Percentiles rank a stretch among this genome's conserved stretches.
Conservation (phyloP, 2,113 vertebrate genomes). For the Centropus bengalensis region DNA sequence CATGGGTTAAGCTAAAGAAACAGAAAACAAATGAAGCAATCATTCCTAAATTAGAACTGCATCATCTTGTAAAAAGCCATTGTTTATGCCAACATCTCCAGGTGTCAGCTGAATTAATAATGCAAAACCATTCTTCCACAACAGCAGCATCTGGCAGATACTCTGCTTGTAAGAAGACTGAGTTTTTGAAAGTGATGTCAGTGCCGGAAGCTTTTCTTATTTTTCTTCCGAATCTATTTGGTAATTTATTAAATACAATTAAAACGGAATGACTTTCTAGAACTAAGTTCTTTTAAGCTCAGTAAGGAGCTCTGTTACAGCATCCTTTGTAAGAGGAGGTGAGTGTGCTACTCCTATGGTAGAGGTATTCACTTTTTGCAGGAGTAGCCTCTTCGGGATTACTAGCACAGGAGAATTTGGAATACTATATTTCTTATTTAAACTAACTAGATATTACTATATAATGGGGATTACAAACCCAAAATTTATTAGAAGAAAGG, state of each 20-base stretch:
- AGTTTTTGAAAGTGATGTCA: slow-evolving; percentile 70
- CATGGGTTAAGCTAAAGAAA: slow-evolving; percentile 73
- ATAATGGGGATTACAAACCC: background rate
- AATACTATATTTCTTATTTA: background rate
- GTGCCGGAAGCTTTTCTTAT: slow-evolving; percentile 58
- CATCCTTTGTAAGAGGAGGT: background rate
- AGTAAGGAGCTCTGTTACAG: background rate
- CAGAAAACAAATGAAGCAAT: slow-evolving; percentile 78
- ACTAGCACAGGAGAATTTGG: background rate
- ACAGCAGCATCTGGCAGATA: slow-evolving; percentile 79
- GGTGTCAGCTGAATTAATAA: slow-evolving; percentile 87
- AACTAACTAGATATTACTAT: background rate
- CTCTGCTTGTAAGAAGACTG: slow-evolving; percentile 62
- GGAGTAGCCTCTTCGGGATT: background rate
- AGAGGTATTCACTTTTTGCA: background rate
- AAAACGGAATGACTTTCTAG: background rate
- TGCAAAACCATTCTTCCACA: slow-evolving; percentile 77
- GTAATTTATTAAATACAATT: background rate
- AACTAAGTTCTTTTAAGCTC: background rate
- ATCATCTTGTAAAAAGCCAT: slow-evolving; percentile 91
- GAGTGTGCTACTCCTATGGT: background rate
- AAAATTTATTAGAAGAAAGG: background rate
- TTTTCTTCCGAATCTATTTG: slow-evolving; percentile 38
- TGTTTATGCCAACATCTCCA: slow-evolving; percentile 95
- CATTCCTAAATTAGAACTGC: slow-evolving; percentile 89